Evolutionary conservation across 1,140 invertebrate genomes (phyloP).

Genomic region (Sarcophaga peregrina): DNA sequence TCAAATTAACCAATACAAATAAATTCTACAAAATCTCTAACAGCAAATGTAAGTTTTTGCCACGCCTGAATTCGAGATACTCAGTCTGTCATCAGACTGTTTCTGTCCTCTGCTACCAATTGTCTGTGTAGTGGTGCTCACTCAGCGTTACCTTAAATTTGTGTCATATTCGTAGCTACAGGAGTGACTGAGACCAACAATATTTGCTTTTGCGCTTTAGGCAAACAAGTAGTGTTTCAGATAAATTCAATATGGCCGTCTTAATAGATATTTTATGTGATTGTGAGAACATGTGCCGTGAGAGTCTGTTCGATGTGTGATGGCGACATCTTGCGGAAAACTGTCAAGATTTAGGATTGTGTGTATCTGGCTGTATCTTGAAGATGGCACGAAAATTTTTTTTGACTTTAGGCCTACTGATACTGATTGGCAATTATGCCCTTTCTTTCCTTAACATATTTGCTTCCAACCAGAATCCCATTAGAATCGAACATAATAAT

Average conservation of each 20-base stretch:
- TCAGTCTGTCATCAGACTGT: background rate
- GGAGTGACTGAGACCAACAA: background rate
- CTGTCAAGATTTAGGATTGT: background rate
- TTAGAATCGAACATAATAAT: background rate
- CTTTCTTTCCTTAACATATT: background rate
- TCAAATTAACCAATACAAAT: background rate
- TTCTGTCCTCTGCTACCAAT: background rate
- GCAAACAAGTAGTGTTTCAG: background rate
- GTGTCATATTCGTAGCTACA: background rate
- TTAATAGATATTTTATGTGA: background rate
- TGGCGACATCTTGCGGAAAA: slow-evolving; percentile 35
- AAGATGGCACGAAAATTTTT: slow-evolving; percentile 29
- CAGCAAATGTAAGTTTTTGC: background rate
- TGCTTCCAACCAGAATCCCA: background rate
- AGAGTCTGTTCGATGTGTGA: background rate
- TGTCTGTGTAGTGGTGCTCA: background rate
- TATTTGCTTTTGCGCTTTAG: slow-evolving; percentile 8
- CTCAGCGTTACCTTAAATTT: background rate
- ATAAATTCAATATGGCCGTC: slow-evolving; percentile 42
- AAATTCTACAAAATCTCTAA: background rate
- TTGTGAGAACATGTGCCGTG: background rate
- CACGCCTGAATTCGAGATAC: slow-evolving; percentile 22
- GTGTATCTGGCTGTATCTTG: slow-evolving; percentile 11
- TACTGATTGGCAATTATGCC: slow-evolving; percentile 21
- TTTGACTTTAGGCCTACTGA: slow-evolving; percentile 16